These are phyloP conservation scores for Indicator maculatus DNA, from an alignment of 2,113 vertebrate species.

Conservation along the genomic window DNA sequence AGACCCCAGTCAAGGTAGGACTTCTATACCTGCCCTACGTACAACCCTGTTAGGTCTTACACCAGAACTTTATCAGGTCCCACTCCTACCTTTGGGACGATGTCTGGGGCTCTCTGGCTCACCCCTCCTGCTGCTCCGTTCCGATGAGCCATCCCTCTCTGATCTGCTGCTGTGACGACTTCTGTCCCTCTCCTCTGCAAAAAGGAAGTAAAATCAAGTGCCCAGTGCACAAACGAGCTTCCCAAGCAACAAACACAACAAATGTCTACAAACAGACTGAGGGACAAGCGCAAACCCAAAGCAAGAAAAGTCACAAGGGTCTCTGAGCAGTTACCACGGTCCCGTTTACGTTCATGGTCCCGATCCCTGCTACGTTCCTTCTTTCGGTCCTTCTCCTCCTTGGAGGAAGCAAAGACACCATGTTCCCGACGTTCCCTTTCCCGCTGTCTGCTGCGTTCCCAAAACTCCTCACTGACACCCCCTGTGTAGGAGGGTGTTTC, in stretches of 20 bases:
- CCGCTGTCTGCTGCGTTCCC: slow-evolving; percentile 88
- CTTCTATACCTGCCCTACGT: neutral
- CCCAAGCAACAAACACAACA: neutral
- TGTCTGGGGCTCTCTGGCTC: slow-evolving; percentile 89
- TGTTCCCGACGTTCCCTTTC: slow-evolving; percentile 92
- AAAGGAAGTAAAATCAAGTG: neutral
- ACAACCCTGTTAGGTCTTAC: neutral
- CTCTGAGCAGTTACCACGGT: slow-evolving; percentile 73
- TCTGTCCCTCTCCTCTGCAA: slow-evolving; percentile 85
- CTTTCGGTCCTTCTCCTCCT: slow-evolving; percentile 87
- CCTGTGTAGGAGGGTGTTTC: slow-evolving; percentile 95
- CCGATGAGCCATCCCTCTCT: slow-evolving; percentile 82
- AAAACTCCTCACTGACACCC: slow-evolving; percentile 95
- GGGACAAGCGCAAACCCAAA: neutral
- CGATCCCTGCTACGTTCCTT: slow-evolving; percentile 79
- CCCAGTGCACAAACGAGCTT: neutral
- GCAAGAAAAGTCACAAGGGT: neutral
- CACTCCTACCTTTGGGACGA: slow-evolving; percentile 84
- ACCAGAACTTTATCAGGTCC: accelerated
- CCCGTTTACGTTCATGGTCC: slow-evolving; percentile 77
- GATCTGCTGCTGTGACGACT: slow-evolving; percentile 78
- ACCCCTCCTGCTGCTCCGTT: slow-evolving; percentile 84
- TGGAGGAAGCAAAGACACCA: slow-evolving; percentile 93
- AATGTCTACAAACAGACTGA: neutral
- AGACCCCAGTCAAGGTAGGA: accelerated